These are phyloP conservation scores for Eonycteris spelaea DNA, from an alignment of 2,113 vertebrate genomes.

Conservation along the genomic window DNA sequence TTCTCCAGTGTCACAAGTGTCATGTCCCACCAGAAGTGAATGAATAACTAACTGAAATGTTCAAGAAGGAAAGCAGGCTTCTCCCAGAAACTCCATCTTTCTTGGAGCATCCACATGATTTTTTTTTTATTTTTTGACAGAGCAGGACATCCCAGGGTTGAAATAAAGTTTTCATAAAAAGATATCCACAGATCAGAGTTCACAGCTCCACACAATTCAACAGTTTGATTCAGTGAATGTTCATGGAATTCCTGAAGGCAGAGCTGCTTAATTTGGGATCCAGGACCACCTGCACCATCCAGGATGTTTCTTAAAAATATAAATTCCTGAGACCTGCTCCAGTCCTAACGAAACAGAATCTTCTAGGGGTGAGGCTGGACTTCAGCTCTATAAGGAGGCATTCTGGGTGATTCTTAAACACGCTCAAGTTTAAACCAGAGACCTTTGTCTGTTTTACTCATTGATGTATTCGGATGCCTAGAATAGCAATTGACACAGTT, in stretches of 20 bases:
- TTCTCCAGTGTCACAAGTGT: background rate
- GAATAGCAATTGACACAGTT: background rate
- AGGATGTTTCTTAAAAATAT: conserved; percentile 19
- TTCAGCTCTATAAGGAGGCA: background rate
- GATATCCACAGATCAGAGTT: background rate
- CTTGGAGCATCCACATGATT: background rate
- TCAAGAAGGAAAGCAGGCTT: background rate
- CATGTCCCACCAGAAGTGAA: background rate
- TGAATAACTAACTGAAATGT: background rate
- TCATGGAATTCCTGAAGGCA: background rate
- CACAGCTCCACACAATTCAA: background rate
- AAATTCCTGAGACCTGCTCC: background rate
- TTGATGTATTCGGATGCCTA: background rate
- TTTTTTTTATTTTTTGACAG: background rate
- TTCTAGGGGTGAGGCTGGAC: background rate
- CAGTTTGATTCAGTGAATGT: background rate
- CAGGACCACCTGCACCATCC: background rate
- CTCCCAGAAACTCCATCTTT: background rate
- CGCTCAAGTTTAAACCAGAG: background rate
- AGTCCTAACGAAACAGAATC: background rate
- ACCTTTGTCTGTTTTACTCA: background rate
- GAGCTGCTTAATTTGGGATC: background rate
- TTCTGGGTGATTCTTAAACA: background rate
- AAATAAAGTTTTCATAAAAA: background rate
- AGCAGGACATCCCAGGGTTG: background rate